Percentiles rank a stretch among this genome's conserved stretches.
phyloP scores from a whole-genome alignment of 2,797 vertebrate genomes.

The Fistularia tabacaria region DNA sequence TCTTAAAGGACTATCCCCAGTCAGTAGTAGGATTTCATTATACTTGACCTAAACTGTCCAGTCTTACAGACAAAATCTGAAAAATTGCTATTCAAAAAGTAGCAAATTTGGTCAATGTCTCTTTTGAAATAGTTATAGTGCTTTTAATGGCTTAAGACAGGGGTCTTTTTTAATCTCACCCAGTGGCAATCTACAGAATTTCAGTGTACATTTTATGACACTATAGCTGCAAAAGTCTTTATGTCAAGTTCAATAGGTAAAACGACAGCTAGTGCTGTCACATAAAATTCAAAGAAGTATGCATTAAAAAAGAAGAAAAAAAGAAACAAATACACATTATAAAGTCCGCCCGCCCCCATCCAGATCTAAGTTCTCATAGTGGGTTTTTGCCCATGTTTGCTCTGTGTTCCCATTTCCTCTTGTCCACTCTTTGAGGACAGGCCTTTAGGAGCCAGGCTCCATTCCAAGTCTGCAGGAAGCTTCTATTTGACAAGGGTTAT shows the following conservation, averaged over 20 bases:
- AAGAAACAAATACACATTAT: slow-evolving; percentile 82
- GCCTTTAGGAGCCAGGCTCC: slow-evolving; percentile 51
- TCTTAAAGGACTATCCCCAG: slow-evolving; percentile 92
- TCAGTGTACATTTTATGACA: slow-evolving; percentile 94
- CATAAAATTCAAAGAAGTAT: slow-evolving; percentile 96
- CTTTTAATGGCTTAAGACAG: slow-evolving; percentile 98
- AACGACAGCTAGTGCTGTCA: slow-evolving; percentile 93
- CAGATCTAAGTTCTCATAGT: slow-evolving; percentile 69
- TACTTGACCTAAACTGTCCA: slow-evolving; percentile 75
- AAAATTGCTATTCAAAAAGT: slow-evolving; percentile 83
- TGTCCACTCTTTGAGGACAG: slow-evolving; percentile 44
- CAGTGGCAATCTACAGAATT: slow-evolving; percentile 98
- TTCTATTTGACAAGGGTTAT: slow-evolving; percentile 42
- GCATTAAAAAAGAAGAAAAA: slow-evolving; percentile 85
- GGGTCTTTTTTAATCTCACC: slow-evolving; percentile 98
- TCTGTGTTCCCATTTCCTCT: slow-evolving; percentile 41
- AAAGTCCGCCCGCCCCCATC: slow-evolving; percentile 81
- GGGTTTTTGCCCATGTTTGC: slow-evolving; percentile 46
- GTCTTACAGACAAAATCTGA: slow-evolving; percentile 90
- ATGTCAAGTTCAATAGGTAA: slow-evolving; percentile 89
- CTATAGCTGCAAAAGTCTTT: slow-evolving; percentile 90
- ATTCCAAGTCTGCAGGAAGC: slow-evolving; percentile 47
- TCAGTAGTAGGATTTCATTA: slow-evolving; percentile 76
- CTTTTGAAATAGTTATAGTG: slow-evolving; percentile 85
- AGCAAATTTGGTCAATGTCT: slow-evolving; percentile 90